Base-by-base conservation (phyloP, 2,113 vertebrate species). In the Sisor rabdophorus region DNA sequence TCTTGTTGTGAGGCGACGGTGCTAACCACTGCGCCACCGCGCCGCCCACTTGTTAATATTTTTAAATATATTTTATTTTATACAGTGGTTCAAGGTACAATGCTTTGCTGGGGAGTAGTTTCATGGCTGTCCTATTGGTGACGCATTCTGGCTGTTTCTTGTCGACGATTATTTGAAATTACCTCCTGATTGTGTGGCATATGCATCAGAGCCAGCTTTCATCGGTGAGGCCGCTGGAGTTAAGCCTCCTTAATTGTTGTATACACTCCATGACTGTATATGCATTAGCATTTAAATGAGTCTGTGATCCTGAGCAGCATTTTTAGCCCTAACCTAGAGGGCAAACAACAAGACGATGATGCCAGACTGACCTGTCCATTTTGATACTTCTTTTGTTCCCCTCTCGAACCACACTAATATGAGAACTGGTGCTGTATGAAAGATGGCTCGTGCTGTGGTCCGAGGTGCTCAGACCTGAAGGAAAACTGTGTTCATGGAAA, bases 241-340 rank as follows among this genome's bases (percentile, higher is more conserved):
- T 48, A 68, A 76, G 40, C 56, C 58, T 44, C 32, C 59, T 52
- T 68, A 73, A 76, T 79, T 69, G 10, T 79, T 75, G 74, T 82
- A 48, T 59, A 79, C 19, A 59, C 71, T 55, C 16, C 58, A 76
- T 32, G 47, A 79, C 44, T 79, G 71, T 79, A 73, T 73, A 67
- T 71, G 64, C 61, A 82, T 82, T 82, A 76, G 78, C 56, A 82
- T 82, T 82, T 60, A 78, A 78, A 78, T 78, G 58, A 78, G 54
- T 73, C 64, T 73, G 40, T 68, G 77, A 50, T 44, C 55, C 55
- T 11, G 54, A 79, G 59, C 47, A 82, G 81, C 73, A 71, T 69
- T n/a, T n/a, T n/a, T n/a, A n/a, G 63, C 61, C 24, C 30, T 70
- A 76, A 68, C 54, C 60, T 50, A 79, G 60, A 79, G 73, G 73